A percentile compares a stretch with the other conserved stretches of the same genome.
These are phyloP conservation scores for Clunio marinus DNA, from an alignment of 2,888 invertebrate species.

Conservation along the genomic window DNA sequence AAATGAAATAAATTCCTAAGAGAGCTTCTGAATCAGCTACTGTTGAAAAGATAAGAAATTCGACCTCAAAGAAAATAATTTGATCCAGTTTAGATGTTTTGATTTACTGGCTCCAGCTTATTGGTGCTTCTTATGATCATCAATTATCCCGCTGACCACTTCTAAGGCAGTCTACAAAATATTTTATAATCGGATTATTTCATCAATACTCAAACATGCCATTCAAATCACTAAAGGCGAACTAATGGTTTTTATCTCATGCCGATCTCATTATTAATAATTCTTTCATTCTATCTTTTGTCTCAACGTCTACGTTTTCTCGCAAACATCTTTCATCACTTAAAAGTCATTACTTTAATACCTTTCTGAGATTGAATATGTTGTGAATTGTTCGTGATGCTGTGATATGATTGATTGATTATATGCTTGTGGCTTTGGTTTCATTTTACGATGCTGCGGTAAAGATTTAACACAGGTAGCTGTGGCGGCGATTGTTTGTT, in stretches of 20 bases:
- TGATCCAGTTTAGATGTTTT: neutral
- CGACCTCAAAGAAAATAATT: neutral
- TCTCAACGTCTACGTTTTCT: neutral
- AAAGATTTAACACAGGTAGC: constrained; percentile 2
- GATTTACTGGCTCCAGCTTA: too few species aligned
- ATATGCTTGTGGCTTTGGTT: neutral
- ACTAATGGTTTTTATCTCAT: constrained; percentile 38
- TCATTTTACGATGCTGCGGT: neutral
- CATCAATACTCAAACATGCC: constrained; percentile 28
- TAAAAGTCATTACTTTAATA: constrained; percentile 26
- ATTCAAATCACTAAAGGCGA: constrained; percentile 11
- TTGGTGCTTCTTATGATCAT: neutral
- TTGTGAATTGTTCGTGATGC: neutral
- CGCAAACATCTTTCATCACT: constrained; percentile 1
- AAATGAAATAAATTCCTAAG: too few species aligned
- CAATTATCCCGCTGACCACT: too few species aligned
- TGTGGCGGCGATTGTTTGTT: constrained; percentile 9
- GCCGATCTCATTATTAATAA: constrained; percentile 30
- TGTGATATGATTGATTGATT: constrained; percentile 36
- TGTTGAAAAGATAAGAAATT: neutral
- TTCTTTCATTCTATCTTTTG: constrained; percentile 21
- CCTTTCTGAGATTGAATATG: neutral
- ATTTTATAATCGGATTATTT: constrained; percentile 38
- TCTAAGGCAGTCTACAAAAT: constrained; percentile 28
- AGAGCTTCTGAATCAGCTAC: neutral